Conservation (phyloP, 2,797 vertebrate genomes). For the Peromyscus attwateri region DNA sequence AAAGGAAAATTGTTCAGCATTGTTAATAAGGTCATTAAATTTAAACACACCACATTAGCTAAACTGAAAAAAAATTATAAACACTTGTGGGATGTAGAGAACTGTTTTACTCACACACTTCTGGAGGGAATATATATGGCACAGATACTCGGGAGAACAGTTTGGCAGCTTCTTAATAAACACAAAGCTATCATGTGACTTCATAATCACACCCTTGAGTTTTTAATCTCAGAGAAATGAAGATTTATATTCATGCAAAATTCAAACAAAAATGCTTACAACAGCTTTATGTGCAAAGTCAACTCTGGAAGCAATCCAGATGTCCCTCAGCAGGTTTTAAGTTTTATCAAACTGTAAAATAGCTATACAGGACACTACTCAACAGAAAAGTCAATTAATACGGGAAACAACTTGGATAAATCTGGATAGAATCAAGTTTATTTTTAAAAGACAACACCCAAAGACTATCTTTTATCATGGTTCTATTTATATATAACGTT, state of each 20-base stretch:
- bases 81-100: neutral
- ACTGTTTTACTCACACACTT: neutral
- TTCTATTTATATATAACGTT: neutral
- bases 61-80: neutral
- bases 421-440: neutral
- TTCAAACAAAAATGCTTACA: neutral
- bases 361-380: neutral
- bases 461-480: neutral
- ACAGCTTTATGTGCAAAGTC: neutral
- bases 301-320: neutral
- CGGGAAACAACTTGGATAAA: neutral
- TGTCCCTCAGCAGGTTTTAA: neutral
- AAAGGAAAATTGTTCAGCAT: neutral
- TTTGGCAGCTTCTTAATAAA: conserved; percentile 29
- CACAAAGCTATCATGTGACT: neutral
- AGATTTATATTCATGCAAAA: conserved; percentile 26
- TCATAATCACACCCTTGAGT: neutral
- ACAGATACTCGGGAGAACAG: neutral
- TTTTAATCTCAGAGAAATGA: conserved; percentile 16
- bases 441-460: neutral
- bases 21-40: neutral
- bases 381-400: neutral
- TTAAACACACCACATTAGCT: neutral
- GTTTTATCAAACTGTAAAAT: neutral
- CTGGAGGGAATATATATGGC: neutral